Conservation (phyloP, 2,797 vertebrate genomes). For the Argentina silus region DNA sequence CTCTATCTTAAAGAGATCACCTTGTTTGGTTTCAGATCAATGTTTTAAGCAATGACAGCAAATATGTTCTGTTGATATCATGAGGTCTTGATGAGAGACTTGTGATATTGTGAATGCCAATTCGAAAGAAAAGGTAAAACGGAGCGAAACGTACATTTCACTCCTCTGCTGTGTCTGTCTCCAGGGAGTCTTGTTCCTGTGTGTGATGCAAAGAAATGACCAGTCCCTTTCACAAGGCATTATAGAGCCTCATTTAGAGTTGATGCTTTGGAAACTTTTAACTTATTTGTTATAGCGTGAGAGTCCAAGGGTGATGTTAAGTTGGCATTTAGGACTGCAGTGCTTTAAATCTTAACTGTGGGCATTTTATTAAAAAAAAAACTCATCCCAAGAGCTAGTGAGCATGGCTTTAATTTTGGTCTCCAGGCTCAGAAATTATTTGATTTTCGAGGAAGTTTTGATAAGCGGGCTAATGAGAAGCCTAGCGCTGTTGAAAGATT, state of each 20-base stretch:
- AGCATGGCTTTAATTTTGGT: constrained; percentile 86
- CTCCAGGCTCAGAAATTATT: constrained; percentile 87
- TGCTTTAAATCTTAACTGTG: constrained; percentile 62
- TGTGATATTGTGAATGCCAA: too few species aligned
- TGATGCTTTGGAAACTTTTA: constrained; percentile 15
- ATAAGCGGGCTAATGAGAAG: constrained; percentile 92
- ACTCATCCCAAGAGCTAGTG: constrained; percentile 60
- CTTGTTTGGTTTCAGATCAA: too few species aligned
- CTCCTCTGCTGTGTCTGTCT: too few species aligned
- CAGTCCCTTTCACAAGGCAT: background rate
- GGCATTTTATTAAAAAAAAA: constrained; percentile 32
- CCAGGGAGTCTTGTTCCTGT: too few species aligned
- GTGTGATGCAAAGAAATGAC: background rate
- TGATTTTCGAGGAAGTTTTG: constrained; percentile 91
- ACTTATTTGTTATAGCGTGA: constrained; percentile 36
- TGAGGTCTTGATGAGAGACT: too few species aligned
- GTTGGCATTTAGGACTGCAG: constrained; percentile 48
- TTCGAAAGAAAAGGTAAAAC: too few species aligned
- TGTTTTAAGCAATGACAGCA: too few species aligned
- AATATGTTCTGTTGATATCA: too few species aligned
- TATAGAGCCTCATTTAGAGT: background rate
- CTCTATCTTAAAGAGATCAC: too few species aligned
- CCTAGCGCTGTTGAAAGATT: constrained; percentile 88
- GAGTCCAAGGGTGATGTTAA: constrained; percentile 50
- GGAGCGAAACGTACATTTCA: too few species aligned